Evolutionary conservation across 2,888 invertebrate genomes (phyloP).

Genomic region (Tenodera sinensis): DNA sequence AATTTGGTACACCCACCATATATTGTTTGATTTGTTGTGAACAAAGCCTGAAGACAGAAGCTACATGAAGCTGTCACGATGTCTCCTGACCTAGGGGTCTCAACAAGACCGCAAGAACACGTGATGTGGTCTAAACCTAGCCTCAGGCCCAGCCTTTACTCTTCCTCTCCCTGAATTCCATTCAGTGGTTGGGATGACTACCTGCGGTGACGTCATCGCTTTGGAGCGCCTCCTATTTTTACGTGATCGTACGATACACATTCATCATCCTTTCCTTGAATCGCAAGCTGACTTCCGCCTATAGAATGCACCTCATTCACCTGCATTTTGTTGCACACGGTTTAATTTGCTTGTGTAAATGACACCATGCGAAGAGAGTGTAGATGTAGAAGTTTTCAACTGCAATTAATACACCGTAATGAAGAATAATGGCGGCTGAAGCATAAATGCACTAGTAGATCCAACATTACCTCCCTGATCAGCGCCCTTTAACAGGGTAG

Average conservation of each 20-base stretch:
- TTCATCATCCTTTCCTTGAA: not conserved
- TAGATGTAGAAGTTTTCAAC: no score
- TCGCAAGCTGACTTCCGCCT: not conserved
- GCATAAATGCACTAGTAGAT: no score
- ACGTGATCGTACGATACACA: not conserved
- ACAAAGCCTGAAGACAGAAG: no score
- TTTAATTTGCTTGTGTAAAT: no score
- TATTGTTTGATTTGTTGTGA: no score
- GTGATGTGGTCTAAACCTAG: not conserved
- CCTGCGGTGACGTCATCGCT: not conserved
- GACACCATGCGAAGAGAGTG: no score
- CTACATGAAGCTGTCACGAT: not conserved
- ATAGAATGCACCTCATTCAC: not conserved
- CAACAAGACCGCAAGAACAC: not conserved
- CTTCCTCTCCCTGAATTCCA: not conserved
- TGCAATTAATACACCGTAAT: no score
- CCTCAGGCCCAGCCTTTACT: not conserved
- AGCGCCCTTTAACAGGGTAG: no score
- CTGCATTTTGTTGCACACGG: no score
- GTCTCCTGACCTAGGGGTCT: not conserved
- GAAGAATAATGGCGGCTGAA: no score
- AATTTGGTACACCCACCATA: no score
- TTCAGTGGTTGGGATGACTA: not conserved
- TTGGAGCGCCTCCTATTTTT: not conserved
- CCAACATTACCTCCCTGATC: no score